A percentile compares a stretch with the other conserved stretches of the same genome.
Conservation (phyloP, 1,140 invertebrate genomes). For the Limonius californicus region DNA sequence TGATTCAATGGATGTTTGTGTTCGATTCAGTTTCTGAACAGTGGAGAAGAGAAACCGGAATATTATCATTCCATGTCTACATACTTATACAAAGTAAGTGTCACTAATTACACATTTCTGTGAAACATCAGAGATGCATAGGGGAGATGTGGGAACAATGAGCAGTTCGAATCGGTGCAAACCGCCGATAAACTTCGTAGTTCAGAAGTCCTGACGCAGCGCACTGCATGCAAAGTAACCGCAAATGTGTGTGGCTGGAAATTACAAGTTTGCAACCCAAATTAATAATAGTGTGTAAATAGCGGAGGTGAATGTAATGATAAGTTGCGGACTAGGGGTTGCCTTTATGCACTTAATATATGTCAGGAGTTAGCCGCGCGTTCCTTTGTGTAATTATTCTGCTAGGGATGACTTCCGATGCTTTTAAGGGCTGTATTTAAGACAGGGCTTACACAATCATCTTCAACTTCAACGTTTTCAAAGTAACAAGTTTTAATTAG, state of each 20-base stretch:
- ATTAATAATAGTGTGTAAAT: conserved; percentile 32
- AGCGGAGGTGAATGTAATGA: conserved; percentile 22
- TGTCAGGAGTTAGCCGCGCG: background rate
- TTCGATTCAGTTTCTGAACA: too few species aligned
- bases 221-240: conserved; percentile 23
- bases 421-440: background rate
- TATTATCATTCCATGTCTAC: background rate
- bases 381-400: conserved; percentile 7
- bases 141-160: background rate
- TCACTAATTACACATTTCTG: background rate
- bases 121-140: background rate
- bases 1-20: too few species aligned
- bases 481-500: too few species aligned
- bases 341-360: conserved; percentile 15
- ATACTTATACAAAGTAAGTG: background rate
- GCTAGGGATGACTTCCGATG: background rate
- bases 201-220: conserved; percentile 24
- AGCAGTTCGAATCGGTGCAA: conserved; percentile 5
- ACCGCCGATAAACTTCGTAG: conserved; percentile 23
- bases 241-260: conserved; percentile 24
- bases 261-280: conserved; percentile 28
- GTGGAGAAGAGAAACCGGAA: too few species aligned
- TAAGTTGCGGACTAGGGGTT: conserved; percentile 15
- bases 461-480: too few species aligned
- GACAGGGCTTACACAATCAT: background rate